A percentile compares a stretch with the other conserved stretches of the same genome.
phyloP scores from a whole-genome alignment of 2,888 invertebrate genomes.

The Machimus atricapillus region DNA sequence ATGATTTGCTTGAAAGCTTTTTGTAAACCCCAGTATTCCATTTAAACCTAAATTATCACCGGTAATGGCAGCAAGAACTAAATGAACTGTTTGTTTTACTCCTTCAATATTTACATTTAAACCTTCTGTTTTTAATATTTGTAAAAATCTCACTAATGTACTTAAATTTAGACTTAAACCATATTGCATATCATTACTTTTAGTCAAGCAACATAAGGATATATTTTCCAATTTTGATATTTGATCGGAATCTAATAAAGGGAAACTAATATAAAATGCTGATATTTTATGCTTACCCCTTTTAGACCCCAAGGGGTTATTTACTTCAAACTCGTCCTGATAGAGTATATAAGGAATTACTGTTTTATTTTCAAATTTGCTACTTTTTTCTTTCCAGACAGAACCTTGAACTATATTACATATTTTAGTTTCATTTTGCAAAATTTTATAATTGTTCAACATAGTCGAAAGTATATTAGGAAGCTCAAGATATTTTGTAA shows the following conservation, averaged over 20 bases:
- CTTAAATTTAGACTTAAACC: conserved; percentile 15
- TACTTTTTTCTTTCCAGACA: background rate
- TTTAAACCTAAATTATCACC: no score
- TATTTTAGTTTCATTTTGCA: background rate
- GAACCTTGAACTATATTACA: conserved; percentile 32
- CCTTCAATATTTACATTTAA: background rate
- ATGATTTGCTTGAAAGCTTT: conserved; percentile 2
- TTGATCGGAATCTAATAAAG: conserved; percentile 17
- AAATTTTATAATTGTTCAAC: background rate
- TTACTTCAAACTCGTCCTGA: conserved; percentile 41
- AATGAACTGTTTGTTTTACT: conserved; percentile 32
- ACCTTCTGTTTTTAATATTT: conserved; percentile 38
- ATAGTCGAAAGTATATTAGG: conserved; percentile 30
- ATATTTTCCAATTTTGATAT: conserved; percentile 41
- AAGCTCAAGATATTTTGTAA: conserved; percentile 15
- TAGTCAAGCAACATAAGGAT: conserved; percentile 21
- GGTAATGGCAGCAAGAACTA: conserved; percentile 34
- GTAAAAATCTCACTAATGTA: background rate
- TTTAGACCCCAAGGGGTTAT: conserved; percentile 39
- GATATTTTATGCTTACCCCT: conserved; percentile 31
- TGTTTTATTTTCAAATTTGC: conserved; percentile 1
- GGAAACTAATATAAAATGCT: conserved; percentile 36
- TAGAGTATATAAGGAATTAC: conserved; percentile 37
- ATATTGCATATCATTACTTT: background rate
- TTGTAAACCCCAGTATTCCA: no score